Evolutionary conservation across 2,888 invertebrate species (phyloP).

Genomic region (Lasioglossum lativentre): DNA sequence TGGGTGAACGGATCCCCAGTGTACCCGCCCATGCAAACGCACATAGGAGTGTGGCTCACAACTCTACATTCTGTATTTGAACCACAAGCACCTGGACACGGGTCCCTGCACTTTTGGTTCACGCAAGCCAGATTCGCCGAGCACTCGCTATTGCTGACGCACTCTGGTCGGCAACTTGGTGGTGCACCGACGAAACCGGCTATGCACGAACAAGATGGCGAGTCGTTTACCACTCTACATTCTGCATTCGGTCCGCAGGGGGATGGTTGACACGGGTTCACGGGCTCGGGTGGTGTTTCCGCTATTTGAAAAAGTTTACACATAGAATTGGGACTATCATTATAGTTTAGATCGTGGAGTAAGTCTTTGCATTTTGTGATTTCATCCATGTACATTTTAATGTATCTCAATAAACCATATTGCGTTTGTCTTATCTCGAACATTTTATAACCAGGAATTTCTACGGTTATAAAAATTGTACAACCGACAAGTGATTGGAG

Average conservation of each 20-base stretch:
- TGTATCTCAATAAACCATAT: too few species aligned
- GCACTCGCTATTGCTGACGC: slow-evolving; percentile 85
- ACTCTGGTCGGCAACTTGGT: slow-evolving; percentile 88
- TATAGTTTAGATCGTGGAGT: neutral
- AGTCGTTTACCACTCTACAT: slow-evolving; percentile 88
- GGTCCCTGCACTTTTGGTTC: slow-evolving; percentile 85
- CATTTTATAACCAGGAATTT: too few species aligned
- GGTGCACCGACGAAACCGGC: slow-evolving; percentile 90
- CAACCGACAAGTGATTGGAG: too few species aligned
- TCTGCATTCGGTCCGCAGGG: slow-evolving; percentile 92
- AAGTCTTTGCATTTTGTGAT: neutral
- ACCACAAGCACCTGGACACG: slow-evolving; percentile 86
- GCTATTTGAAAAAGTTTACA: slow-evolving; percentile 23
- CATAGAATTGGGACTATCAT: neutral
- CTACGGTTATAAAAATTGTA: too few species aligned
- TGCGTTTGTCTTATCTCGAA: too few species aligned
- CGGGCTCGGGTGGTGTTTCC: slow-evolving; percentile 47
- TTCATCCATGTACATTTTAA: neutral
- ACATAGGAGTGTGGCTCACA: slow-evolving; percentile 85
- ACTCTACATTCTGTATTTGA: slow-evolving; percentile 84
- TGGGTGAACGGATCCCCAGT: slow-evolving; percentile 89
- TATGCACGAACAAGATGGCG: slow-evolving; percentile 87
- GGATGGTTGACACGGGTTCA: slow-evolving; percentile 85
- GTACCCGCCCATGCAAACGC: slow-evolving; percentile 86
- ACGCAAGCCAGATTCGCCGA: slow-evolving; percentile 84